Conservation (phyloP, 2,888 invertebrate genomes). For the Limnephilus rhombicus region DNA sequence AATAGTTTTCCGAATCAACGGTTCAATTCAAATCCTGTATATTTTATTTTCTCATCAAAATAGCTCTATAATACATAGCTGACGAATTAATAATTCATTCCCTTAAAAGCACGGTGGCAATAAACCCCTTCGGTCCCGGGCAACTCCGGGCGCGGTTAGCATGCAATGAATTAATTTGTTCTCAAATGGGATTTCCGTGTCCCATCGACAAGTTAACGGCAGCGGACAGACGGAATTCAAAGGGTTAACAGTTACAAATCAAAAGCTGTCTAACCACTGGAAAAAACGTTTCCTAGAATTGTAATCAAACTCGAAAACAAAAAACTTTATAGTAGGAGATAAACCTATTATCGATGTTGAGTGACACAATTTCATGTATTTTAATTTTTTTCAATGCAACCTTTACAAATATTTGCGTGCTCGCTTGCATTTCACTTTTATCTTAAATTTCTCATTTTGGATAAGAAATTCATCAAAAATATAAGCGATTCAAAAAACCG, state of each 20-base stretch:
- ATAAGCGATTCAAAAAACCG: no score
- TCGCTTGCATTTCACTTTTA: no score
- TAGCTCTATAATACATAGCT: neutral
- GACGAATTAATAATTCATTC: slow-evolving; percentile 35
- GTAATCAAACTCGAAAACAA: neutral
- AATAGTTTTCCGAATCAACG: no score
- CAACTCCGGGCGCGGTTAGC: slow-evolving; percentile 41
- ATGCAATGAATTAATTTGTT: slow-evolving; percentile 64
- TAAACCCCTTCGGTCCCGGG: slow-evolving; percentile 20
- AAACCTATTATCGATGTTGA: no score
- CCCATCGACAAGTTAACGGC: slow-evolving; percentile 49
- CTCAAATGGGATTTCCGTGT: slow-evolving; percentile 64
- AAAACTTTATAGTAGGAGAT: no score
- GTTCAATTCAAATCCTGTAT: neutral
- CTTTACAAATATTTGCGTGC: no score
- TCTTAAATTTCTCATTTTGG: no score
- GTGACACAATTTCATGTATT: no score
- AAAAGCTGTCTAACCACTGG: neutral
- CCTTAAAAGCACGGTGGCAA: slow-evolving; percentile 30
- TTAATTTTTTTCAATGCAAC: no score
- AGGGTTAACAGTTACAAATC: slow-evolving; percentile 23
- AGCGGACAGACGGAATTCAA: neutral
- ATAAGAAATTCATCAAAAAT: no score
- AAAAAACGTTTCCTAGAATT: neutral
- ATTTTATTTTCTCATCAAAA: slow-evolving; percentile 29